These are phyloP conservation scores for Monopterus albus DNA, from an alignment of 2,113 vertebrate genomes.

Conservation along the genomic window DNA sequence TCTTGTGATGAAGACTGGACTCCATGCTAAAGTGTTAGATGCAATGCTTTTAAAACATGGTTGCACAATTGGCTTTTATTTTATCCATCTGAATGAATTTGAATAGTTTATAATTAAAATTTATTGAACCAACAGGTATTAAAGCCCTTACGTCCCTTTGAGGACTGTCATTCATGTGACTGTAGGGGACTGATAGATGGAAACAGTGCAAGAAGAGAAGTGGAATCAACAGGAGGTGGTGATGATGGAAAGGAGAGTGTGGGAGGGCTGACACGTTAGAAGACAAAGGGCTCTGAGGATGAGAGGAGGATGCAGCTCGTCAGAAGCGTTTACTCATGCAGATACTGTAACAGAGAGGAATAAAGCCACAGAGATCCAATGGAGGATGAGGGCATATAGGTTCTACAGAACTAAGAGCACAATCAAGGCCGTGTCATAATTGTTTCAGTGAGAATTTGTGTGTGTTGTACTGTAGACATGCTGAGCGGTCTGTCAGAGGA, in stretches of 20 bases:
- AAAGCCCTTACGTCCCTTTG: neutral
- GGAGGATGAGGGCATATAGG: slow-evolving; percentile 20
- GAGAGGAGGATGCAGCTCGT: slow-evolving; percentile 44
- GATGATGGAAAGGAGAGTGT: slow-evolving; percentile 48
- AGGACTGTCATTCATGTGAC: slow-evolving; percentile 11
- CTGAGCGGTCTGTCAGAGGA: neutral
- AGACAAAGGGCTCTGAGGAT: slow-evolving; percentile 59
- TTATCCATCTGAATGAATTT: too few relatives aligned
- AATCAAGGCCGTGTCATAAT: neutral
- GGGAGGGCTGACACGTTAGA: slow-evolving; percentile 45
- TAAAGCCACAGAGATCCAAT: slow-evolving; percentile 23
- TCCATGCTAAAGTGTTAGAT: too few relatives aligned
- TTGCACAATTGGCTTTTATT: neutral
- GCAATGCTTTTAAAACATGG: neutral
- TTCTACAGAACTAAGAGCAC: slow-evolving; percentile 13
- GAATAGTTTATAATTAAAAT: neutral
- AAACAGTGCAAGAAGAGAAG: slow-evolving; percentile 22
- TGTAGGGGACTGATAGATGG: slow-evolving; percentile 19
- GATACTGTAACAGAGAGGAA: slow-evolving; percentile 20
- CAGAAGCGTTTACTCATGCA: slow-evolving; percentile 56
- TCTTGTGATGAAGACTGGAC: too few relatives aligned
- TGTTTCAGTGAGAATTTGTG: neutral
- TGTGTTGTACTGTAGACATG: neutral
- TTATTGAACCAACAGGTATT: neutral
- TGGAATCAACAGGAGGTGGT: slow-evolving; percentile 25